Conservation (phyloP, 2,888 invertebrate species). For the Tillus elongatus region DNA sequence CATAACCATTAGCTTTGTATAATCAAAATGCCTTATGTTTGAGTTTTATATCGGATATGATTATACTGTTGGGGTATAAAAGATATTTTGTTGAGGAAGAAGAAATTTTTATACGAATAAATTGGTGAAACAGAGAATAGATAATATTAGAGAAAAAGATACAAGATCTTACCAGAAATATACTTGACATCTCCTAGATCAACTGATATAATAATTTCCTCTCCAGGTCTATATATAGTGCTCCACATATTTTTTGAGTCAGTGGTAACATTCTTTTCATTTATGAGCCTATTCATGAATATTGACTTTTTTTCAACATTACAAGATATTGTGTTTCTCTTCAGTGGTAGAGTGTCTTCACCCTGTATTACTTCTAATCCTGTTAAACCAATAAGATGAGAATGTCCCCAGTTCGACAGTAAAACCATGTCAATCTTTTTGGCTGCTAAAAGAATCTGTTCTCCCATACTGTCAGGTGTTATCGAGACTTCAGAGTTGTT, state of each 20-base stretch:
- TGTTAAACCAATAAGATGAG: constrained; percentile 51
- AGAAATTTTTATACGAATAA: no score
- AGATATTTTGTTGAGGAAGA: no score
- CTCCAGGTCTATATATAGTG: constrained; percentile 33
- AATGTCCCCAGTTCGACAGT: constrained; percentile 57
- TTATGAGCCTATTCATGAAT: constrained; percentile 48
- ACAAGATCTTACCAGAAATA: constrained; percentile 33
- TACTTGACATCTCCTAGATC: constrained; percentile 31
- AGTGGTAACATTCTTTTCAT: constrained; percentile 60
- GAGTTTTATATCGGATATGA: no score
- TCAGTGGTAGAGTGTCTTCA: constrained; percentile 27
- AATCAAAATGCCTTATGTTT: no score
- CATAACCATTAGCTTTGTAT: no score
- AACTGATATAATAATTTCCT: constrained; percentile 29
- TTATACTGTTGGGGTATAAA: no score
- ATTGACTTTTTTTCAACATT: constrained; percentile 29
- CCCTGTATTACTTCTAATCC: constrained; percentile 49
- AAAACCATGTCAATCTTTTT: constrained; percentile 46
- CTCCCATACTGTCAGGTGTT: no score
- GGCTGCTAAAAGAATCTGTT: constrained; percentile 33
- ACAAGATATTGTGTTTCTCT: constrained; percentile 28
- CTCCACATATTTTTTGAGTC: constrained; percentile 61
- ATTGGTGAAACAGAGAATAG: no score
- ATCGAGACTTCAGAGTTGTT: no score
- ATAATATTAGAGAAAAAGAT: constrained; percentile 7